Evolutionary conservation across 2,888 invertebrate genomes (phyloP), one percentile per base, ranked within the genome.

Genomic region (Cheilosia grossa): DNA sequence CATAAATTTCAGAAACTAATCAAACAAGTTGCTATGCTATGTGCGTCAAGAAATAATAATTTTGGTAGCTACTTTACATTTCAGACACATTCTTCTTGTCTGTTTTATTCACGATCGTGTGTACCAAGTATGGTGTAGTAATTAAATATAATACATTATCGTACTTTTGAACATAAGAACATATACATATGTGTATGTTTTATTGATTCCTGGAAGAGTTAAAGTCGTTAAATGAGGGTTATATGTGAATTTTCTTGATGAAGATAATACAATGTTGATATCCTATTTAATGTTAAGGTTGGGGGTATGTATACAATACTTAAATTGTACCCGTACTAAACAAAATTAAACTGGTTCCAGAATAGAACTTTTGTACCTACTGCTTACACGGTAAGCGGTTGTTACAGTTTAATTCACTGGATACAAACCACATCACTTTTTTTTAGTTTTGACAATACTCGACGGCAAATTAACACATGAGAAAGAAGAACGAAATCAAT

Each of bases 171-270:
- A 49, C 49, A 56, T 21, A 15, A 44, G 42, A 75, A 40, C 30
- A 9, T 37, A 10, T 33, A 13, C 37, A 37, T 13, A 37, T 37
- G 37, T 13, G 13, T 40, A 21, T 63, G 30, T 70, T 82, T 82
- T 61, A 82, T 72, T 78, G 66, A 54, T 78, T 78, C 82, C 27
- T 37, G 6, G 82, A 78, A 78, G 33, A 44, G 17, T 40, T 17
- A n/a, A 58, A 24, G 33, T 27, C 37, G 27, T 58, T 37, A 47
- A 49, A 27, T 5, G 6, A 15, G 21, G 33, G 30, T 51, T 27
- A 17, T 77, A n/a, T 81, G 53, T 70, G 53, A 44, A 3, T 30
- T 33, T 54, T 33, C 4, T 10, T 44, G 47, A 59, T 19, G 6
- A 42, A 53, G 37, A 37, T 53, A 54, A 30, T 40, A 21, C 10